Evolutionary conservation across 2,888 invertebrate species (phyloP).

Genomic region (Opisthograptis luteolata): DNA sequence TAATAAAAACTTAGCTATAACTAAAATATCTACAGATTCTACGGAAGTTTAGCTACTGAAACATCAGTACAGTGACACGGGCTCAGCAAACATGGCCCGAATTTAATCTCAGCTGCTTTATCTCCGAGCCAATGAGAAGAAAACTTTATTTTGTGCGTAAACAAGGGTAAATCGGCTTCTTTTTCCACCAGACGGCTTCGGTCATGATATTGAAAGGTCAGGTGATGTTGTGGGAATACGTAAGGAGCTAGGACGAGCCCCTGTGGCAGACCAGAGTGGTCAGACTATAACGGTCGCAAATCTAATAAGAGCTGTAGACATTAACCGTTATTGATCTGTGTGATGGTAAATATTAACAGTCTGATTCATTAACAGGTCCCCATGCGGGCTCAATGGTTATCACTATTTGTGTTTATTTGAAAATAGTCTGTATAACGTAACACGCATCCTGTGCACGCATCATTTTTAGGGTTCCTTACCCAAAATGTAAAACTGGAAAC

Average conservation of each 20-base stretch:
- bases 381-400: no score
- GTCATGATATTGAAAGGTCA: slow-evolving; percentile 69
- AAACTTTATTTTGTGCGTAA: slow-evolving; percentile 80
- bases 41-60: slow-evolving; percentile 10
- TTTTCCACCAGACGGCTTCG: slow-evolving; percentile 61
- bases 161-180: slow-evolving; percentile 74
- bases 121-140: slow-evolving; percentile 73
- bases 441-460: no score
- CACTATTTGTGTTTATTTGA: no score
- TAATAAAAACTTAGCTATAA: no score
- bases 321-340: not conserved
- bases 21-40: not conserved
- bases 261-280: slow-evolving; percentile 34
- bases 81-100: slow-evolving; percentile 71
- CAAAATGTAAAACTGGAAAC: no score
- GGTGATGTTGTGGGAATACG: slow-evolving; percentile 67
- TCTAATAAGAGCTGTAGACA: slow-evolving; percentile 42
- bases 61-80: slow-evolving; percentile 27
- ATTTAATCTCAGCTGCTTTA: slow-evolving; percentile 79
- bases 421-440: no score
- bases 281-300: slow-evolving; percentile 43
- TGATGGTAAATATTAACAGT: slow-evolving; percentile 6
- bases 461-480: no score
- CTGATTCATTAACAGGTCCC: slow-evolving; percentile 18
- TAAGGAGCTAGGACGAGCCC: slow-evolving; percentile 46